These are phyloP conservation scores for Hoplias malabaricus DNA, from an alignment of 2,113 vertebrate genomes.

Conservation along the genomic window DNA sequence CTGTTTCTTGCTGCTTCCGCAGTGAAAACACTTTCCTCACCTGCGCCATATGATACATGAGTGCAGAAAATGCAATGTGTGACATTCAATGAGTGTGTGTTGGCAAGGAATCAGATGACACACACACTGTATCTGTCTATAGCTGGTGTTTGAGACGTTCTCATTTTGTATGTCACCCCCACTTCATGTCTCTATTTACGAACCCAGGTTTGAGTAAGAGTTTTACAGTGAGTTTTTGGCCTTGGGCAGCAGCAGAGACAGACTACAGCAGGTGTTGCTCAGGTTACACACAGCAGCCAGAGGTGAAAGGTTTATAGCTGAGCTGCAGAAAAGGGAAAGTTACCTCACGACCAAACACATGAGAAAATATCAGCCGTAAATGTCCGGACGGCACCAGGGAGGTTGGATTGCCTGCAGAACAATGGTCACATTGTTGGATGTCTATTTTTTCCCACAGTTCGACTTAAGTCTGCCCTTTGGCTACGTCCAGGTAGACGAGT, in stretches of 20 bases:
- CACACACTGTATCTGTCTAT: conserved; percentile 12
- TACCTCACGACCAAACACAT: conserved; percentile 2
- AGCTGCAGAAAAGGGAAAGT: conserved; percentile 65
- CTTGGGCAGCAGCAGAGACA: conserved; percentile 49
- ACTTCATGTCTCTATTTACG: background rate
- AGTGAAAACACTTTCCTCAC: background rate
- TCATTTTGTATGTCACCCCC: conserved; percentile 41
- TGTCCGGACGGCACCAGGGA: background rate
- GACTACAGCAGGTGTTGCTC: conserved; percentile 49
- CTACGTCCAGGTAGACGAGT: background rate
- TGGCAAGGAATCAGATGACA: background rate
- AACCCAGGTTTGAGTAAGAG: conserved; percentile 43
- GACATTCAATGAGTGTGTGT: background rate
- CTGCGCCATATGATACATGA: background rate
- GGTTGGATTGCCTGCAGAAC: background rate
- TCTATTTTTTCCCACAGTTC: background rate
- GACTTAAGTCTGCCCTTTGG: background rate
- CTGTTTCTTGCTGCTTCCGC: background rate
- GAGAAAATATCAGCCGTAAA: conserved; percentile 5
- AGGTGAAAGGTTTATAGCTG: conserved; percentile 66
- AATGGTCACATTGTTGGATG: background rate
- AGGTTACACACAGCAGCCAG: conserved; percentile 35
- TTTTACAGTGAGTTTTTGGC: conserved; percentile 62
- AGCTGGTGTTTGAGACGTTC: conserved; percentile 38
- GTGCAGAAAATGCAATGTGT: background rate